Base-by-base conservation (phyloP, 2,797 vertebrate genomes). In the Lacerta bilineata region DNA sequence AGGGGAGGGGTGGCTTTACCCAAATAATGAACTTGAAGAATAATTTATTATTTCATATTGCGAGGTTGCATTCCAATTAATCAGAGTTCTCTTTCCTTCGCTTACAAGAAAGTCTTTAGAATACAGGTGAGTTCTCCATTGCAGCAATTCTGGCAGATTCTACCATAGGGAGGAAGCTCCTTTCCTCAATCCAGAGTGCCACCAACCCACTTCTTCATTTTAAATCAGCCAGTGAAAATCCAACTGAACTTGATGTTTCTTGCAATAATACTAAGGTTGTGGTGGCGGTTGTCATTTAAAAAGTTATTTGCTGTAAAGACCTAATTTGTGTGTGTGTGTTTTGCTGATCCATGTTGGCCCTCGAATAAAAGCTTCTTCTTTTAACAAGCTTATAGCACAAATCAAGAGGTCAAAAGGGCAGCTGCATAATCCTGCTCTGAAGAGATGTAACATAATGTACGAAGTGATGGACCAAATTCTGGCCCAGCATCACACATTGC, bases 41-140 rank as follows among this genome's bases (percentile, higher is more conserved):
- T 97, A 95, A 97, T 97, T 97, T 97, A 97, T 97, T 97, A 96
- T 97, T 97, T 95, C 95, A 68, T 94, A 94, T 95, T 95, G 96
- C 97, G 96, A 97, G 96, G 95, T 96, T 95, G 96, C 96, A 92
- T 96, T 96, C 96, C 97, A 89, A 96, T 96, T 97, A 97, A 97
- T 97, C 96, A 95, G 88, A 92, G 95, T 91, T 95, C 88, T 96
- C 93, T 96, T 93, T 95, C 95, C 95, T 96, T 95, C 95, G 90
- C 93, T 90, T 89, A 92, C 93, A 96, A 90, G 95, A 96, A 95
- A 43, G 96, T 97, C 95, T 94, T 96, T 94, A 93, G 94, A 93
- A 95, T 96, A 92, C 78, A 81, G 39, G 41, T 94, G 94, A 93
- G 93, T 94, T 96, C 88, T 85, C 84, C 87, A 83, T 90, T 61